Percentiles rank a stretch among this genome's conserved stretches.
Evolutionary conservation across 2,113 vertebrate genomes (phyloP).

Genomic region (Neolamprologus sp.): DNA sequence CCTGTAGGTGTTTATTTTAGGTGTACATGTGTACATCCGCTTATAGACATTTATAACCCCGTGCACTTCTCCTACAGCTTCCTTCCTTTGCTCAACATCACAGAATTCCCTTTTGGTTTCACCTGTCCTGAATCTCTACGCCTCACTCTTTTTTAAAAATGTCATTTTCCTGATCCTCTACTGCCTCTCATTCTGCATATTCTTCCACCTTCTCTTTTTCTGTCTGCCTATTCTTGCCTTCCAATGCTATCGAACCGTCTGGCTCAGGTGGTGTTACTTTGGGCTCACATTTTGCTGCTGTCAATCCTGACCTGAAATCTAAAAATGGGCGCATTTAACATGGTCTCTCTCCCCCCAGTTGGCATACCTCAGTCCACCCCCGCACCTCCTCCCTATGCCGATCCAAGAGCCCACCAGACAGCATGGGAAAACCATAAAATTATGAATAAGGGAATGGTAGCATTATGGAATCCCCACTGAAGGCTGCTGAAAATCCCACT

Average conservation of each 20-base stretch:
- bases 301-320: constrained; percentile 14
- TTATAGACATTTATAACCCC: neutral
- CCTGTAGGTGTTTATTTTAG: constrained; percentile 17
- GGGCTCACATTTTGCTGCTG: constrained; percentile 10
- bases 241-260: neutral
- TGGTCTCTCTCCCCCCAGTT: neutral
- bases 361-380: neutral
- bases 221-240: neutral
- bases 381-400: neutral
- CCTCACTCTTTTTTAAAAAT: neutral
- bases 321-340: constrained; percentile 9
- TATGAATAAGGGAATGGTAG: neutral
- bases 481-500: neutral
- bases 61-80: neutral
- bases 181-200: constrained; percentile 15
- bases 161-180: neutral
- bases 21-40: neutral
- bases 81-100: neutral
- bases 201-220: neutral
- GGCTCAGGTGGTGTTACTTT: constrained; percentile 34
- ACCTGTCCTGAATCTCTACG: neutral
- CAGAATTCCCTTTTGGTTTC: neutral
- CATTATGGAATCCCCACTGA: neutral
- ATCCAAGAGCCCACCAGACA: constrained; percentile 10
- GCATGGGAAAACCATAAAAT: neutral